Evolutionary conservation across 2,888 invertebrate genomes (phyloP).

Genomic region (Phanerotoma sp.): DNA sequence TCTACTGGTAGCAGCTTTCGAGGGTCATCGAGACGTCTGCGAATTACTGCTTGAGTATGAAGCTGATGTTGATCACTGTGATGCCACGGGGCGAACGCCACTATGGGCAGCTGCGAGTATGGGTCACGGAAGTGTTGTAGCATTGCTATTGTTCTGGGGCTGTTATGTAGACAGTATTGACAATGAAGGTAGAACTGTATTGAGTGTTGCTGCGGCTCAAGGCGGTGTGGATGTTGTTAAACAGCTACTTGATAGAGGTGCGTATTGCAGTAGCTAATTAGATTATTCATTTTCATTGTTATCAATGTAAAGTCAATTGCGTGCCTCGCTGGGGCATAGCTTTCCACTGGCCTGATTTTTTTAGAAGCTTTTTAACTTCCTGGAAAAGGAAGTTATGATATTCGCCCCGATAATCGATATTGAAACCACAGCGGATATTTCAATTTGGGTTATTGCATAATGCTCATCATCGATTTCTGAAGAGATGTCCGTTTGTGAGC

Average conservation of each 20-base stretch:
- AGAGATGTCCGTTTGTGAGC: too few species aligned
- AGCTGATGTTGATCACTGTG: constrained; percentile 87
- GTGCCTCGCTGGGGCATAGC: too few species aligned
- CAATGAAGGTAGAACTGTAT: constrained; percentile 87
- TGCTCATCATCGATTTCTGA: too few species aligned
- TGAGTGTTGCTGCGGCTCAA: constrained; percentile 82
- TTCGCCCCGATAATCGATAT: too few species aligned
- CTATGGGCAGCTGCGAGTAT: constrained; percentile 93
- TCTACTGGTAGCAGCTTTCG: constrained; percentile 84
- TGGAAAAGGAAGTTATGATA: too few species aligned
- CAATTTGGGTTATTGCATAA: too few species aligned
- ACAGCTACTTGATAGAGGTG: constrained; percentile 81
- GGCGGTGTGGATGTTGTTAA: constrained; percentile 87
- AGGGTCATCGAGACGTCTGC: constrained; percentile 90
- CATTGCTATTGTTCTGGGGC: constrained; percentile 90
- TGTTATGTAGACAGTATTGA: constrained; percentile 95
- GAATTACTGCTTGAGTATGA: constrained; percentile 89
- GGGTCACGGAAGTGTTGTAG: constrained; percentile 84
- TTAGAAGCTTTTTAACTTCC: too few species aligned
- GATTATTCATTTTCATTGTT: too few species aligned
- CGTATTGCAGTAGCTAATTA: constrained; percentile 32
- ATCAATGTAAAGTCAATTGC: too few species aligned
- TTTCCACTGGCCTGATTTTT: too few species aligned
- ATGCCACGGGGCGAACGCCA: constrained; percentile 79
- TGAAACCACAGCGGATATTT: too few species aligned